A percentile compares a stretch with the other conserved stretches of the same genome.
Evolutionary conservation across 2,113 vertebrate genomes (phyloP).

Genomic region (Euleptes europaea): DNA sequence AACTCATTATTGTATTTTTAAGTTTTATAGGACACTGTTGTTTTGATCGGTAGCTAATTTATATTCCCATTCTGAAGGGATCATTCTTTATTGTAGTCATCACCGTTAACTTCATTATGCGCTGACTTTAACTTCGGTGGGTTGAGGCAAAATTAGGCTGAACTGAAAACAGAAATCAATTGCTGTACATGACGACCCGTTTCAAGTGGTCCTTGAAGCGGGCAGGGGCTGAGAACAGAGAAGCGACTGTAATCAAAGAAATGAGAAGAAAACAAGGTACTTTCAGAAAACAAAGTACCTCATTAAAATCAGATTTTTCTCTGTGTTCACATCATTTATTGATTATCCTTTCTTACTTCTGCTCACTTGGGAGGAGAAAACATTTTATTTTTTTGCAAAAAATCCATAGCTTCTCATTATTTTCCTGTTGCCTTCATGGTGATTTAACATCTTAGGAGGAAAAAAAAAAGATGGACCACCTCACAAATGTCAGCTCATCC

Average conservation of each 20-base stretch:
- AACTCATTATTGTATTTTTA: neutral
- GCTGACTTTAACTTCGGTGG: neutral
- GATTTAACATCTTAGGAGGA: neutral
- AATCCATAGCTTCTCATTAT: neutral
- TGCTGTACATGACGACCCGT: neutral
- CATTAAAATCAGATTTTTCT: conserved; percentile 34
- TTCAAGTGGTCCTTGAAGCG: conserved; percentile 21
- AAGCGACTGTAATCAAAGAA: conserved; percentile 22
- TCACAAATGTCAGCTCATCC: neutral
- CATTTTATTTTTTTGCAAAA: neutral
- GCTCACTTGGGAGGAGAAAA: conserved; percentile 11
- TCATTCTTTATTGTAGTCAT: conserved; percentile 1
- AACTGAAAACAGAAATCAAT: conserved; percentile 32
- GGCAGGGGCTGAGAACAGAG: conserved; percentile 1
- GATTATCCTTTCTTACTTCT: conserved; percentile 9
- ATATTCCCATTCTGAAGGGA: conserved; percentile 5
- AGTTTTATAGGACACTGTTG: conserved; percentile 8
- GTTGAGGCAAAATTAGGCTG: conserved; percentile 12
- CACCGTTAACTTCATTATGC: conserved; percentile 7
- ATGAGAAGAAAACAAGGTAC: conserved; percentile 27
- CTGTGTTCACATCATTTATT: conserved; percentile 24
- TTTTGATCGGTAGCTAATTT: conserved; percentile 21
- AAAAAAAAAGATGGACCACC: neutral
- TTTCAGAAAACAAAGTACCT: conserved; percentile 24
- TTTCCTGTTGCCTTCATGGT: neutral